These are phyloP conservation scores for Morpho helenor DNA, from an alignment of 2,888 invertebrate genomes.

Conservation along the genomic window DNA sequence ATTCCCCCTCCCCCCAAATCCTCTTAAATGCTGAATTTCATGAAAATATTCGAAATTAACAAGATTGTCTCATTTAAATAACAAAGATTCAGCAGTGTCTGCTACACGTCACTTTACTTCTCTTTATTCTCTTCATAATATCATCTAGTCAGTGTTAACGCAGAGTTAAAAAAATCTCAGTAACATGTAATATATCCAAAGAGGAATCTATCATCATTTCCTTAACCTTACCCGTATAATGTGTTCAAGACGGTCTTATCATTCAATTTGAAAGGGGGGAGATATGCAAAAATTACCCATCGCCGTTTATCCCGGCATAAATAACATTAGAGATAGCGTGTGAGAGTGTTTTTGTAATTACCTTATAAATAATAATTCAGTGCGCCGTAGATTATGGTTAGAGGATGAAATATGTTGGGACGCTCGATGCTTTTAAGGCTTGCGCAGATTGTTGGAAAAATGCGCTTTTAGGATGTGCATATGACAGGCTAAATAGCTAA, in stretches of 20 bases:
- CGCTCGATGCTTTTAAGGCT: constrained; percentile 13
- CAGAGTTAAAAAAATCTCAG: constrained; percentile 21
- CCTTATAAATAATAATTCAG: constrained; percentile 77
- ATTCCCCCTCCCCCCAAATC: too few species aligned
- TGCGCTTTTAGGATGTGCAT: too few species aligned
- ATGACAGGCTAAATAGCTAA: too few species aligned
- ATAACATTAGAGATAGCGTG: constrained; percentile 73
- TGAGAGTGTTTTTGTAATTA: constrained; percentile 76
- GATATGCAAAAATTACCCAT: constrained; percentile 73
- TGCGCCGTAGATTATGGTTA: constrained; percentile 70
- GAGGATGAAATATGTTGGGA: constrained; percentile 56
- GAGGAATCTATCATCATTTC: constrained; percentile 34
- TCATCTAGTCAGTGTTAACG: too few species aligned
- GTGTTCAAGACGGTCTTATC: constrained; percentile 45
- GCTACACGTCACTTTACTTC: too few species aligned
- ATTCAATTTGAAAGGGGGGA: constrained; percentile 60
- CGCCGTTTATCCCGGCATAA: constrained; percentile 72
- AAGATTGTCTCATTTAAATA: too few species aligned
- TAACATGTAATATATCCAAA: constrained; percentile 22
- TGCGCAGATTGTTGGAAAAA: constrained; percentile 9
- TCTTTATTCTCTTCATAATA: too few species aligned
- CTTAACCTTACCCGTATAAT: constrained; percentile 27
- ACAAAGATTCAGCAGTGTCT: too few species aligned
- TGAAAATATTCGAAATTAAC: too few species aligned
- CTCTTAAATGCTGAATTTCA: too few species aligned